Percentiles rank a stretch among this genome's conserved stretches.
These are phyloP conservation scores for Agriotes lineatus DNA, from an alignment of 2,888 invertebrate species.

Conservation along the genomic window DNA sequence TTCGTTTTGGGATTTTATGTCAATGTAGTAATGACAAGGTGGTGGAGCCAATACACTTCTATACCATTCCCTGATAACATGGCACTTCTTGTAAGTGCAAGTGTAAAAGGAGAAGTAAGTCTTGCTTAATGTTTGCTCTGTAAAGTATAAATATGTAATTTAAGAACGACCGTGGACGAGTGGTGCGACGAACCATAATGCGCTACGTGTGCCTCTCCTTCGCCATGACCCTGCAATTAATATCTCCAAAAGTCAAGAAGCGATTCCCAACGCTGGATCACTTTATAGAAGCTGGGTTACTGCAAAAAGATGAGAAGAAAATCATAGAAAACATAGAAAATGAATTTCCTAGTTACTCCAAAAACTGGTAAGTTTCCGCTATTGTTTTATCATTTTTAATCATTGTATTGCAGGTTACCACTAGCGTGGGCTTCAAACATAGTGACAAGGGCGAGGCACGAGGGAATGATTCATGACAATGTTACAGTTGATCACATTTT, in stretches of 20 bases:
- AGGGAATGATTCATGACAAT: constrained; percentile 88
- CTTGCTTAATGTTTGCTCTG: too few relatives aligned
- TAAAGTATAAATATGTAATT: constrained; percentile 27
- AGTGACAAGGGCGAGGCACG: constrained; percentile 85
- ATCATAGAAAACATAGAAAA: constrained; percentile 83
- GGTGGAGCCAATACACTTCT: constrained; percentile 86
- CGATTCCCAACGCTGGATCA: constrained; percentile 87
- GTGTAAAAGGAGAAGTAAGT: constrained; percentile 81
- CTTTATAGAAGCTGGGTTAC: constrained; percentile 84
- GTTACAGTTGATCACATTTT: constrained; percentile 72
- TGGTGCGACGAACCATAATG: constrained; percentile 84
- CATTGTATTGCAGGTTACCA: constrained; percentile 73
- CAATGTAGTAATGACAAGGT: constrained; percentile 90
- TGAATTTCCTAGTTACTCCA: constrained; percentile 86
- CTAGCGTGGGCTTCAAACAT: constrained; percentile 92
- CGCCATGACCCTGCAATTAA: constrained; percentile 85
- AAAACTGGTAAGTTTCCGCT: constrained; percentile 59
- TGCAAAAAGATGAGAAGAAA: constrained; percentile 82
- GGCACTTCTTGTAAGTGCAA: constrained; percentile 84
- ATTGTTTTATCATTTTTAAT: constrained; percentile 1
- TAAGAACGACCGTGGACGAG: constrained; percentile 81
- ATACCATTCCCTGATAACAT: constrained; percentile 90
- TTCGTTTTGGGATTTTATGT: constrained; percentile 96
- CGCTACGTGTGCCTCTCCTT: constrained; percentile 85
- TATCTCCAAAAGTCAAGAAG: constrained; percentile 88